These are phyloP conservation scores for Watsonalla cultraria DNA, from an alignment of 2,888 invertebrate species.

Conservation along the genomic window DNA sequence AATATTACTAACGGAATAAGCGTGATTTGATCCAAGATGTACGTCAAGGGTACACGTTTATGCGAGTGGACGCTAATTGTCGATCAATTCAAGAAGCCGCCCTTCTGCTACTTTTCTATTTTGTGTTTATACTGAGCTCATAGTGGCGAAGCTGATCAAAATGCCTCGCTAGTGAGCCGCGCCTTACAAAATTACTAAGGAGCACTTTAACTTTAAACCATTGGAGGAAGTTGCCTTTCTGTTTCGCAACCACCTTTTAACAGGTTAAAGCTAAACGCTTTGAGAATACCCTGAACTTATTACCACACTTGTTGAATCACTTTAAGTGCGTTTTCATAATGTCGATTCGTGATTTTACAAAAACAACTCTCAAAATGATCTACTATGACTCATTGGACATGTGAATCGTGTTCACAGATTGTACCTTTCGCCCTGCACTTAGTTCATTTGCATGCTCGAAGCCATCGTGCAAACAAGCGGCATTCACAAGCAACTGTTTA, in stretches of 20 bases:
- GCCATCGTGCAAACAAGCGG: constrained; percentile 40
- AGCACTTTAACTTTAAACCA: constrained; percentile 44
- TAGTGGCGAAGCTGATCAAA: constrained; percentile 35
- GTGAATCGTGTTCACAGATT: constrained; percentile 31
- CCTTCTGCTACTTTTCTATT: no score
- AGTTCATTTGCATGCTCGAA: constrained; percentile 47
- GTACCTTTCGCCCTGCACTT: constrained; percentile 33
- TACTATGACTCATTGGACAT: constrained; percentile 11
- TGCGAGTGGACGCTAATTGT: no score
- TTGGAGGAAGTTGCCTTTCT: constrained; percentile 46
- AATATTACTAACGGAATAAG: no score
- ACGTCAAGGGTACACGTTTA: no score
- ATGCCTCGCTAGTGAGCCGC: constrained; percentile 33
- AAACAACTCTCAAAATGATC: no score
- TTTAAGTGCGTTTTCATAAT: constrained; percentile 10
- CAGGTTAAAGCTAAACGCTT: constrained; percentile 18
- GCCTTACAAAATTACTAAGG: constrained; percentile 48
- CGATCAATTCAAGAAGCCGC: no score
- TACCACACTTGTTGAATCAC: constrained; percentile 11
- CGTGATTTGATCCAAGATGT: no score
- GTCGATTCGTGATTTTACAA: neutral
- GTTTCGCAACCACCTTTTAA: constrained; percentile 38
- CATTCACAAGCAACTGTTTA: constrained; percentile 34
- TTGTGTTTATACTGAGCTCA: no score
- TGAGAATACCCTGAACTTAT: constrained; percentile 7